Base-by-base conservation (phyloP, 2,888 invertebrate genomes). In the Coleophora flavipennella region DNA sequence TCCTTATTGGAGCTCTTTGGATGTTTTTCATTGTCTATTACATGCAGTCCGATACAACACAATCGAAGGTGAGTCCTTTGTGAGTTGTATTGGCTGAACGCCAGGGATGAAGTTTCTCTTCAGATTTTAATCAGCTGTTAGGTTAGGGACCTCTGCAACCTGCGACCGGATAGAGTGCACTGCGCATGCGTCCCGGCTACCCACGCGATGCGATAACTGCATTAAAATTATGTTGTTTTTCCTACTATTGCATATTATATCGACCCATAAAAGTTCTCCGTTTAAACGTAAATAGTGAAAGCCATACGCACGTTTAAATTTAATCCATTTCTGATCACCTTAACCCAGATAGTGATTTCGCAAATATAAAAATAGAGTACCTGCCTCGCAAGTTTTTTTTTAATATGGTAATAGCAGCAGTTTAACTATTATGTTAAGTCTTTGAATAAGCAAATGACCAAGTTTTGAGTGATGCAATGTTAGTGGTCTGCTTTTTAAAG, bases 21-120 rank as follows among this genome's bases (percentile, higher is more conserved):
- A 78, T 80, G 67, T 78, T 77, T 55, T 71, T 75, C 57, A 58
- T 84, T 42, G 71, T 83, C 50, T 84, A 83, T 61, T 83, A 70
- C 59, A 81, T 83, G 76, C 81, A 83, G 51, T 71, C 83, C 39
- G 83, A 79, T 52, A 59, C 79, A 9, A 48, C 67, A 33, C 71
- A 68, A 46, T 62, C 68, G 36, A 83, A 83, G 83, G 83, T 83
- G 57, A 49, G 62, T 53, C 46, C 31, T 37, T 37, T 35, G 31
- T 37, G 11, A 13, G 33, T 9, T 46, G 27, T 43, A 14, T 20
- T 43, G 43, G 43, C 13, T 40, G 31, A 25, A 29, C 41, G 31
- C 36, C 43, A 33, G 36, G 25, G 35, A 36, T 36, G 38, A 32
- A 20, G 2, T 32, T 36, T 20, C 38, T 46, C 43, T 49, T 49